Evolutionary conservation across 2,888 invertebrate species (phyloP), one percentile per base, ranked within the genome.

Genomic region (Plagodis pulveraria): DNA sequence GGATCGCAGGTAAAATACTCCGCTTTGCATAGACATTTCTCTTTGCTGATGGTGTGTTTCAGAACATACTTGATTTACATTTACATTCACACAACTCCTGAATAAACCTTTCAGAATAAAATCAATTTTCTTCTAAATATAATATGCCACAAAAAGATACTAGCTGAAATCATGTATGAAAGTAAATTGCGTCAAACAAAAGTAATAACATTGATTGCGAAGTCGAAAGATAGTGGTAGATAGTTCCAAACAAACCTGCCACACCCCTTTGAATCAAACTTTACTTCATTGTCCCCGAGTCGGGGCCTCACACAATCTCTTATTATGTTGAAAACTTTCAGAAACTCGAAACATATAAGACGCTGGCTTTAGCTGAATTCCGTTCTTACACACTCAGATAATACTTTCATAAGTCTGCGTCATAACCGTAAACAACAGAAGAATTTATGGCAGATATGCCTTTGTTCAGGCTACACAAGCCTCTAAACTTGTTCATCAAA

Each of bases 401-500:
- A 83, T 80, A 78, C 70, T 80, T 77, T 79, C 76, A 76, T 78
- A 85, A 83, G 81, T 81, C 80, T 74, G 67, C 71, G 79, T 81
- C 84, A 84, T 87, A 87, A 86, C 82, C 80, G 82, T 86, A 87
- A 86, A 87, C 85, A 87, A 84, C 80, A 73, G 67, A 73, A 78
- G 80, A 86, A 86, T 86, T 84, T 83, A 83, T 81, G 80, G 73
- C 78, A 78, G 77, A 81, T 83, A 84, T 83, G 81, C 84, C 83
- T 87, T 89, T 87, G 84, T 89, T 85, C 80, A 81, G 76, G 77
- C 78, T 77, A 70, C 70, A 69, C 72, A 76, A 77, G 78, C 73
- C 78, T 58, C 83, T 73, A 82, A 83, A 88, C 83, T 89, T 87
- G 81, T 81, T 85, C 84, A 80, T 87, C 84, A 86, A 86, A 87